Percentiles rank a stretch among this genome's conserved stretches.
These are phyloP conservation scores for Rhinoderma darwinii DNA, from an alignment of 2,113 vertebrate species.

Conservation along the genomic window DNA sequence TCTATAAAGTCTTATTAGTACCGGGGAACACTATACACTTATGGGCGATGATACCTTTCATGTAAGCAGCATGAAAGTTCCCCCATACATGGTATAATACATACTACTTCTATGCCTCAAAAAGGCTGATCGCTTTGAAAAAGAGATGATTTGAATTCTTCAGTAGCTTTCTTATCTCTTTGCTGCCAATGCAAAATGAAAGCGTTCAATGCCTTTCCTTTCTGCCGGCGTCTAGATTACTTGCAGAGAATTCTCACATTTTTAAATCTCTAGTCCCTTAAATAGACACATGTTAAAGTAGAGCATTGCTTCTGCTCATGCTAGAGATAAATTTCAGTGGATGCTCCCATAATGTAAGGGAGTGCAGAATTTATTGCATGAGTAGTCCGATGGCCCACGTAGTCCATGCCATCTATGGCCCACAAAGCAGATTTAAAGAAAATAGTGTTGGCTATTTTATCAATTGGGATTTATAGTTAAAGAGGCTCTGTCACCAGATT, in stretches of 20 bases:
- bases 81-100: constrained; percentile 35
- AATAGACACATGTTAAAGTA: constrained; percentile 36
- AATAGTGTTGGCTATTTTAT: not conserved
- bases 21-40: constrained; percentile 48
- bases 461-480: not conserved
- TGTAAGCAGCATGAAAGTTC: constrained; percentile 53
- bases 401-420: not conserved
- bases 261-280: constrained; percentile 7
- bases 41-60: constrained; percentile 48
- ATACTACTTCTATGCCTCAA: constrained; percentile 38
- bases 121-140: constrained; percentile 52
- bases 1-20: constrained; percentile 52
- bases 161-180: constrained; percentile 55
- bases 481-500: no score
- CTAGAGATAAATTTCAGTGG: not conserved
- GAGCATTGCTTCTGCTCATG: not conserved
- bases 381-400: not conserved
- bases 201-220: constrained; percentile 37
- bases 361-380: constrained; percentile 7
- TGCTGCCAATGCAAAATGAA: constrained; percentile 57
- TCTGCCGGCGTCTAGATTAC: constrained; percentile 33
- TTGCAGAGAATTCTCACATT: constrained; percentile 46
- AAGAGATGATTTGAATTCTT: constrained; percentile 56
- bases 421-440: not conserved
- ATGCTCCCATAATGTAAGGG: not conserved